Conservation (phyloP, 2,113 vertebrate genomes). For the pig (Sus scrofa) region T2T-Sscrofa CM000817.6:29066501-29067000, state of each 20-base stretch:
- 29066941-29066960: background rate
- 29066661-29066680: no score
- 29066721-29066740: background rate
- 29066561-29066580: no score
- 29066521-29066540: no score
- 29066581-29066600: no score
- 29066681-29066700: no score
- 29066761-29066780: slow-evolving; percentile 9
- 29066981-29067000: no score
- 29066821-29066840: background rate
- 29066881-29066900: background rate
- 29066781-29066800: slow-evolving; percentile 10
- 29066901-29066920: background rate
- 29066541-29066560: no score
- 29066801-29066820: background rate
- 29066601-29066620: no score
- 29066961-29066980: background rate
- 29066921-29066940: background rate
- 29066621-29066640: no score
- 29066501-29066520: no score
- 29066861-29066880: background rate
- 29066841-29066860: background rate
- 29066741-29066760: background rate
- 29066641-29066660: no score
- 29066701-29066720: background rate